Percentiles rank a stretch among this genome's conserved stretches.
Evolutionary conservation across 2,888 invertebrate genomes (phyloP).

Genomic region (Tetramorium bicarinatum): DNA sequence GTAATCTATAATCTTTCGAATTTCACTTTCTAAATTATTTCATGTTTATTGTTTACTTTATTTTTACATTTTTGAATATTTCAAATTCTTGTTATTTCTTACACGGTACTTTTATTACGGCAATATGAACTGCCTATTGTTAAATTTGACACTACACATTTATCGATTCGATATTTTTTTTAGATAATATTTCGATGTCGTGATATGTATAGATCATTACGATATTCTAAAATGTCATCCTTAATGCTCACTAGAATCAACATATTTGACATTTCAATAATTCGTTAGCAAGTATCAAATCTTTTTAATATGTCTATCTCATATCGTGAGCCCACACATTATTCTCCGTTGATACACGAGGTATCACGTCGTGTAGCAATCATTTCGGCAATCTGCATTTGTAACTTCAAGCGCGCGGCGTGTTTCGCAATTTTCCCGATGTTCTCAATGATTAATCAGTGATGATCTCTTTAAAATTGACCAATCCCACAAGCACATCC

Average conservation of each 20-base stretch:
- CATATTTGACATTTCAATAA: constrained; percentile 26
- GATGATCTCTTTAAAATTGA: constrained; percentile 11
- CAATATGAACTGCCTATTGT: not conserved
- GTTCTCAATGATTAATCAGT: not conserved
- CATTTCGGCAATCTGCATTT: constrained; percentile 36
- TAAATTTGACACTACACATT: not conserved
- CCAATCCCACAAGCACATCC: not conserved
- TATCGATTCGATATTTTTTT: constrained; percentile 21
- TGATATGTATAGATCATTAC: constrained; percentile 5
- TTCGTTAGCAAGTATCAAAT: constrained; percentile 17
- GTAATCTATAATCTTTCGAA: not conserved
- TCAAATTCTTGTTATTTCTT: not conserved
- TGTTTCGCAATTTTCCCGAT: constrained; percentile 14
- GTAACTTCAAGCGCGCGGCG: not conserved
- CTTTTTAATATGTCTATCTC: constrained; percentile 4
- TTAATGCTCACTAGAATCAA: not conserved
- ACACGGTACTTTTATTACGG: not conserved
- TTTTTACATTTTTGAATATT: not conserved
- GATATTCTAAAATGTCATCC: constrained; percentile 16
- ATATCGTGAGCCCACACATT: not conserved
- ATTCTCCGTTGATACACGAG: not conserved
- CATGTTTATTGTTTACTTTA: not conserved
- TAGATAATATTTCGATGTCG: constrained; percentile 2
- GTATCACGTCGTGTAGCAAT: constrained; percentile 18
- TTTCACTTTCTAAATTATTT: not conserved